Conservation (phyloP, 2,113 vertebrate species). For the Manacus vitellinus region DNA sequence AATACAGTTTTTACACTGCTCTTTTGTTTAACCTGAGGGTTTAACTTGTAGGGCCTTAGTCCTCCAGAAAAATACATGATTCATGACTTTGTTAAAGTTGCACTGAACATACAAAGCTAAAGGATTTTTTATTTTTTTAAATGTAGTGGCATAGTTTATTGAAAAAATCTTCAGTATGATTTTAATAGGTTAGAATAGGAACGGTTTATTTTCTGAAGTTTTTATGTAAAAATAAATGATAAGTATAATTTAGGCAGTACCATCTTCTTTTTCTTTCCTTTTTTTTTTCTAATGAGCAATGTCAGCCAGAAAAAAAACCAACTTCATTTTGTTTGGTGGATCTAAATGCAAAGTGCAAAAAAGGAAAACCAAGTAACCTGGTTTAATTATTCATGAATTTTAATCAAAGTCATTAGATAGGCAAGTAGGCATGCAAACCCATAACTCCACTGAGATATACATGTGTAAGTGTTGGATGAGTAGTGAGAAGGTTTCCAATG, state of each 20-base stretch:
- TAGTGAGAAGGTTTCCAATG: background rate
- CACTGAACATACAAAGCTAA: background rate
- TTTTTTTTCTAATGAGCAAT: background rate
- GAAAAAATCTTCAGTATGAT: background rate
- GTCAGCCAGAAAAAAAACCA: background rate
- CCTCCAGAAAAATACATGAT: background rate
- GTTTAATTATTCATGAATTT: background rate
- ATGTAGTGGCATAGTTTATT: background rate
- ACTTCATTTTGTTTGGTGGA: background rate
- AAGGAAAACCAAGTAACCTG: background rate
- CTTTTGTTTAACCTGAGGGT: background rate
- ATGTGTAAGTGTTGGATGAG: background rate
- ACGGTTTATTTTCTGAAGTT: background rate
- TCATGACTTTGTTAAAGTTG: background rate
- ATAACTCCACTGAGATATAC: background rate
- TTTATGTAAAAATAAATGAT: background rate
- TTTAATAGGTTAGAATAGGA: background rate
- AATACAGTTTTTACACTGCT: background rate
- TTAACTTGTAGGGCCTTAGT: background rate
- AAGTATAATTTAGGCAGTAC: background rate
- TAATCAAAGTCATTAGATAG: background rate
- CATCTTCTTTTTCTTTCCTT: background rate
- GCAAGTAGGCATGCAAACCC: background rate
- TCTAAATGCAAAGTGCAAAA: background rate
- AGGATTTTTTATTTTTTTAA: background rate